Evolutionary conservation across 2,888 invertebrate genomes (phyloP), one percentile per base, ranked within the genome.

Genomic region (Amiota minor): DNA sequence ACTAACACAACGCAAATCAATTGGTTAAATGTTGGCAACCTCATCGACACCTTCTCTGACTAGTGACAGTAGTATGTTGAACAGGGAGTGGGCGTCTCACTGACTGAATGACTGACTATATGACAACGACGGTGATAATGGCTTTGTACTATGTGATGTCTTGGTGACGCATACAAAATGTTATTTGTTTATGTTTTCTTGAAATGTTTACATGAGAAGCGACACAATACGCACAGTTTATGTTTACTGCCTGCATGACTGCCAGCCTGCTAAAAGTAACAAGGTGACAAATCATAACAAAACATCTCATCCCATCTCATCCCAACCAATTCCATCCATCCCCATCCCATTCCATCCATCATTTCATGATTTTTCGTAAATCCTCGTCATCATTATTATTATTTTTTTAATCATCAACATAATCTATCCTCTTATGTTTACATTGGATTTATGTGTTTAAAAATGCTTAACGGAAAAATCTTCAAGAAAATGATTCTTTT

Each of bases 251-350:
- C 83, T 35, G 35, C 6, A 35, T 35, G 35, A 35, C 35, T 35
- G 35, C 35, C 2, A 6, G 35, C 35, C 35, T 81, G 81, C 79
- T 81, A 83, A 82, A 82, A 83, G 84, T 79, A 81, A 82, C 81
- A 83, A 82, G 82, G 84, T 82, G 82, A 82, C 82, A 82, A 82
- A 82, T 82, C 81, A 82, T 81, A 82, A 81, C 82, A 82, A 81
- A 80, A 79, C 47, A 35, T 35, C 6, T 8, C 35, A 35, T 35
- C 35, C 35, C 35, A 35, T 23, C 1, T 3, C 23, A 23, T 23
- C 23, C 23, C 3, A 23, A 6, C 35, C 35, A 4, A 35, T 35
- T 35, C 35, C 3, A 35, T 35, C 35, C 35, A 35, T 2, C 6
- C 6, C 35, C 35, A 35, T 35, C 6, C 35, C 6, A 35, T 35